Evolutionary conservation across 2,888 invertebrate genomes (phyloP), one percentile per base, ranked within the genome.

Genomic region (Eumerus sabulonum): DNA sequence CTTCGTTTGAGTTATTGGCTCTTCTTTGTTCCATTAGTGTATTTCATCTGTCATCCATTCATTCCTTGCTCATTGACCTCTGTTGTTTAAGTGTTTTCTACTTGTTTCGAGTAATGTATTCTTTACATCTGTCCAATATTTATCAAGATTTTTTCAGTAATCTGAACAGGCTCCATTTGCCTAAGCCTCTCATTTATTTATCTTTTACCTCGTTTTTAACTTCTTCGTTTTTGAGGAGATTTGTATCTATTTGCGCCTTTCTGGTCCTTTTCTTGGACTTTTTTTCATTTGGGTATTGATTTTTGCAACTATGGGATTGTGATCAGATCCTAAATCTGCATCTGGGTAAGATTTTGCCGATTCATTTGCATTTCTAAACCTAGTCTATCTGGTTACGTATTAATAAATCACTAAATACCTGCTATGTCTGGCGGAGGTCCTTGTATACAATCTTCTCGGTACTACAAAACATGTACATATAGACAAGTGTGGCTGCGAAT

Each of bases 11-110:
- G 12, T 56, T 44, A 56, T 56, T 19, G 38, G 38, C 19, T 18
- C 56, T 44, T 27, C 56, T 36, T 36, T 17, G 17, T 48, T 36
- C 35, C n/a, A 59, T 59, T 35, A 57, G 38, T 17, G 16, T 44
- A 63, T 63, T 51, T 63, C 18, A 17, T 35, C 12, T 62, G 50
- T 19, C 62, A 62, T 62, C 50, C 50, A 62, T 27, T 13, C 42
- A 1, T 42, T 5, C 14, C 16, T 57, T 38, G 38, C 19, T 13
- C 16, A 27, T 45, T 59, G 17, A 45, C 35, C 1, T 47, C 9
- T 36, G 36, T 18, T 48, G 13, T 36, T 36, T 2, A 60, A 7
- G 27, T 27, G 7, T 2, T 27, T 27, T 27, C 7, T 27, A 7
- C 27, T 27, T 27, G 27, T 27, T 27, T 27, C 27, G 2, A 4